phyloP scores from a whole-genome alignment of 1,140 invertebrate genomes.

The Brachystomella parvula region DNA sequence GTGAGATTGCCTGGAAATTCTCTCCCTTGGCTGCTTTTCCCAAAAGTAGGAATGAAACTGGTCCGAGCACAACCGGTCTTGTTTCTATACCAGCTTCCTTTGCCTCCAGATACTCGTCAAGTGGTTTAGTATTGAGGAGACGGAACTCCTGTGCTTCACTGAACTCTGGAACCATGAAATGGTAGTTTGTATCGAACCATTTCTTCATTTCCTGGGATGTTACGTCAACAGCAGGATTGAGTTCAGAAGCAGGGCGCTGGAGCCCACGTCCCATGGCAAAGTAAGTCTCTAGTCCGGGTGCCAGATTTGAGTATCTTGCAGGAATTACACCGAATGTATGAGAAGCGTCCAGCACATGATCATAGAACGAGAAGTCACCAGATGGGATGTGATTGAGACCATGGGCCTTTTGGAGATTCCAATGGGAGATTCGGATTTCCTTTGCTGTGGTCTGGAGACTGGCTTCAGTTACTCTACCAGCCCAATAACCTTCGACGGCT shows the following conservation, averaged over 20 bases:
- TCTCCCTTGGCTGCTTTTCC: neutral
- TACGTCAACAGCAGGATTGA: neutral
- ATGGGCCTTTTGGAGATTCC: no score
- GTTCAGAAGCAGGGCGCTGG: no score
- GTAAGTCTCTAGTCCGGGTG: neutral
- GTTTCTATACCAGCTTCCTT: neutral
- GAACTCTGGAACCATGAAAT: neutral
- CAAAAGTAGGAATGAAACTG: neutral
- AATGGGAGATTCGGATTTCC: no score
- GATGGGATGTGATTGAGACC: no score
- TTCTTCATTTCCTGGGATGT: neutral
- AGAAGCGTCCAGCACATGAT: neutral
- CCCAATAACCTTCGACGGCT: no score
- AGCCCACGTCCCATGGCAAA: neutral
- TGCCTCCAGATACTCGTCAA: neutral
- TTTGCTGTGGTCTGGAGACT: no score
- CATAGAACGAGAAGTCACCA: no score
- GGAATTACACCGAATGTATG: neutral
- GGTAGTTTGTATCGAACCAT: neutral
- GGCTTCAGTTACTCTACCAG: no score
- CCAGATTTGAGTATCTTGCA: neutral
- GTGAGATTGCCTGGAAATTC: neutral
- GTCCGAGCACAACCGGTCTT: neutral
- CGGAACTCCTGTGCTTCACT: neutral
- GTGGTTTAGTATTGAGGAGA: neutral